Evolutionary conservation across 2,888 invertebrate species (phyloP), one percentile per base, ranked within the genome.

Genomic region (Agonopterix alstromeriana): DNA sequence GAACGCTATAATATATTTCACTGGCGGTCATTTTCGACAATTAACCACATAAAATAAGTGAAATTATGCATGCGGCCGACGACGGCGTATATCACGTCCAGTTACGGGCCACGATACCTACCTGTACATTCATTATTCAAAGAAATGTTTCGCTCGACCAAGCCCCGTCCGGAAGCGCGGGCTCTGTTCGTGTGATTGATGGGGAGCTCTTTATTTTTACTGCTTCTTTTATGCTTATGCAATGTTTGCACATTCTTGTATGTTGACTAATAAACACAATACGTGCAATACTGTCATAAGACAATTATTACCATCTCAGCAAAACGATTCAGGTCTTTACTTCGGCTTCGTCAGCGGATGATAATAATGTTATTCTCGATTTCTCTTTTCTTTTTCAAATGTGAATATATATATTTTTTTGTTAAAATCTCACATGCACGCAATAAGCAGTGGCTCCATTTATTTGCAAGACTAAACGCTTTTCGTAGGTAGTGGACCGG

Each of bases 21-120:
- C 83, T 75, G 60, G 83, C 81, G 86, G 88, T 88, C 87, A 87
- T 88, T 88, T 87, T 88, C 88, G 88, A 87, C 88, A 88, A 87
- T 88, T 87, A 88, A 87, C 87, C 84, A 85, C 87, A 87, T 88
- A 86, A 87, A 87, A 86, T 88, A 87, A 87, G 88, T 87, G 82
- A 86, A 88, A 88, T 88, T 88, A 88, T 88, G 88, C 88, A 87
- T 87, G 85, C 88, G 80, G 86, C 71, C 86, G 83, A 79, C 84
- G 86, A 88, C 84, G 87, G 81, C 81, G 86, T 88, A 88, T 88
- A 88, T 88, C 87, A 88, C 87, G 87, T 87, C 88, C 85, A 88
- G 86, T 88, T 87, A 87, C 83, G 79, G 81, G 80, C 78, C 77
- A 82, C 86, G 83, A 83, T 86, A 86, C 81, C 80, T 77, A 67